Evolutionary conservation across 23 tunicate genomes (phyloP).

Genomic region (Phallusia fumigata): DNA sequence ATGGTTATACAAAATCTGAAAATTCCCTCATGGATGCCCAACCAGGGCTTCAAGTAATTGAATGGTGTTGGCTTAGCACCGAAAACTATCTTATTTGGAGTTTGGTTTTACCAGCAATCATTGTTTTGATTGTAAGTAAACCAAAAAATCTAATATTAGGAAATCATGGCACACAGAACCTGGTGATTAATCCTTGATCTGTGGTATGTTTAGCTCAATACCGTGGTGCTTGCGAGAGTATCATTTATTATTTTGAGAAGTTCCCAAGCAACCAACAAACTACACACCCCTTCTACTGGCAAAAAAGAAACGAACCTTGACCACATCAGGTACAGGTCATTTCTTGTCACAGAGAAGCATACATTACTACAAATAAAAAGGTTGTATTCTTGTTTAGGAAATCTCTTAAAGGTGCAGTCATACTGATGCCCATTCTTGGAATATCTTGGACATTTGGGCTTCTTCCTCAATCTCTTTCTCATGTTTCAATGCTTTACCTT

Average conservation of each 20-base stretch:
- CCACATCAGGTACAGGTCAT: slow-evolving; percentile 48
- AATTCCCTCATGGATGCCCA: slow-evolving; percentile 31
- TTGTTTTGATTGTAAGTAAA: slow-evolving; percentile 46
- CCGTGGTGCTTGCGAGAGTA: slow-evolving; percentile 43
- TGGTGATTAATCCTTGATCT: too few species aligned
- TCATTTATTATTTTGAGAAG: slow-evolving; percentile 42
- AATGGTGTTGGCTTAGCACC: slow-evolving; percentile 77
- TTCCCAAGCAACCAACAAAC: slow-evolving; percentile 39
- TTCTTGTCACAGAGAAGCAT: too few species aligned
- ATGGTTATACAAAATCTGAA: background rate
- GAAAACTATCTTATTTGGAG: slow-evolving; percentile 54
- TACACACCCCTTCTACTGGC: slow-evolving; percentile 52
- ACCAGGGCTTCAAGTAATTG: slow-evolving; percentile 57
- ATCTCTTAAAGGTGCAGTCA: slow-evolving; percentile 63
- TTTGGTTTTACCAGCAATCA: slow-evolving; percentile 40
- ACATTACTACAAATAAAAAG: background rate
- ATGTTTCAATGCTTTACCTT: slow-evolving; percentile 53
- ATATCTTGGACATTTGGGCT: slow-evolving; percentile 78
- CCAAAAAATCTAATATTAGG: background rate
- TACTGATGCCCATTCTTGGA: slow-evolving; percentile 88
- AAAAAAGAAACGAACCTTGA: slow-evolving; percentile 32
- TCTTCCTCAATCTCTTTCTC: slow-evolving; percentile 65
- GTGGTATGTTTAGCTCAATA: slow-evolving; percentile 38
- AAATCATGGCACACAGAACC: background rate
- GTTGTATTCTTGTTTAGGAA: slow-evolving; percentile 64